Evolutionary conservation across 53 echinoderm and acorn worm species (phyloP).

Genomic region (Stichopus horrens): DNA sequence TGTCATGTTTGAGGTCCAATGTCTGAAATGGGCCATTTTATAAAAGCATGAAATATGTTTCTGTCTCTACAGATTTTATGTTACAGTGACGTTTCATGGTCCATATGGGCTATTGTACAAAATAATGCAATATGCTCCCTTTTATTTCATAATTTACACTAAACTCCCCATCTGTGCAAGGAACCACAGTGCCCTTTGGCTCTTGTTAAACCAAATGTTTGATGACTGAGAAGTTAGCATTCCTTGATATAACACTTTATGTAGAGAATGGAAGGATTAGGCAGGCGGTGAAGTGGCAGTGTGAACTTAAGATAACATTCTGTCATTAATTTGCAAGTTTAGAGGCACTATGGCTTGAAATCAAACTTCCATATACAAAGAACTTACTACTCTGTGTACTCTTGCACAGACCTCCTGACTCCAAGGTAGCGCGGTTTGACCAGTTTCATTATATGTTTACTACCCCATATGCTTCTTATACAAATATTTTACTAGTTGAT

Average conservation of each 20-base stretch:
- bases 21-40: too few species aligned
- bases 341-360: neutral
- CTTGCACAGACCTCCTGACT: neutral
- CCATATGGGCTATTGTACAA: too few species aligned
- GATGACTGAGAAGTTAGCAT: neutral
- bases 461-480: neutral
- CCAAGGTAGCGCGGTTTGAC: neutral
- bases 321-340: neutral
- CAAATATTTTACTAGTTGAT: neutral
- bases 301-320: neutral
- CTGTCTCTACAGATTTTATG: too few species aligned
- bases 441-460: neutral
- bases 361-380: neutral
- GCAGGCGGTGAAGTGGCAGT: slow-evolving; percentile 1
- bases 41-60: too few species aligned
- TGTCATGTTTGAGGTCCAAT: too few species aligned
- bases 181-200: too few species aligned
- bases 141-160: too few species aligned
- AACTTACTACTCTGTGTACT: neutral
- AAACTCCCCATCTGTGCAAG: too few species aligned
- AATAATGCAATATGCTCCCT: too few species aligned
- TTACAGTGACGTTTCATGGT: too few species aligned
- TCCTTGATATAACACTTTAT: neutral
- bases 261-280: neutral
- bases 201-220: neutral